Conservation (phyloP, 2,797 vertebrate species). For the Dryobates pubescens region DNA sequence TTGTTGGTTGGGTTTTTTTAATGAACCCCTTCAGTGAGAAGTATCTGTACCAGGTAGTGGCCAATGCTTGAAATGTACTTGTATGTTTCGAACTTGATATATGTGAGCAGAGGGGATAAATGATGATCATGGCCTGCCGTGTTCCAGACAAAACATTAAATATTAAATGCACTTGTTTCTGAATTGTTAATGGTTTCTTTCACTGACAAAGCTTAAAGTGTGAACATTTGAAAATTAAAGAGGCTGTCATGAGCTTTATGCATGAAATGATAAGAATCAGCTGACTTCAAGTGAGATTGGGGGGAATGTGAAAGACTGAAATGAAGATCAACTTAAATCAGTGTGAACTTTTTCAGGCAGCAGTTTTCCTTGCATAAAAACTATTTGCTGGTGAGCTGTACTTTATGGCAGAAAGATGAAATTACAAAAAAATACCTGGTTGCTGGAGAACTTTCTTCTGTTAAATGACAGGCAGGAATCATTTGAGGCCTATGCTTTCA, state of each 20-base stretch:
- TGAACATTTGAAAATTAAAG: background rate
- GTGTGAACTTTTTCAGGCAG: background rate
- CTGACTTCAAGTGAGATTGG: background rate
- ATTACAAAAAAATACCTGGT: background rate
- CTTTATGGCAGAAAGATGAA: background rate
- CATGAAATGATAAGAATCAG: background rate
- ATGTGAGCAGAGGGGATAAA: background rate
- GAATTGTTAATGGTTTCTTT: background rate
- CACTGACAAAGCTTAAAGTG: background rate
- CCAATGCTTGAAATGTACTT: background rate
- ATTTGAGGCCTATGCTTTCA: background rate
- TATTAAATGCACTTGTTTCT: background rate
- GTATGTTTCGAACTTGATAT: background rate
- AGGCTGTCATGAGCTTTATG: background rate
- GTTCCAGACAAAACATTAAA: background rate
- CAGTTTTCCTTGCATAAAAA: background rate
- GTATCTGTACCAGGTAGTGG: background rate
- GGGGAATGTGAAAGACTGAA: background rate
- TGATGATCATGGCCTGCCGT: background rate
- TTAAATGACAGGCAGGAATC: background rate
- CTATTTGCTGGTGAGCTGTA: background rate
- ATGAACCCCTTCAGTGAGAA: background rate
- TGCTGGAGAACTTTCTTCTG: background rate
- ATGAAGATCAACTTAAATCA: background rate
- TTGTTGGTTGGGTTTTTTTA: no score